A percentile compares a stretch with the other conserved stretches of the same genome.
Evolutionary conservation across 1,140 invertebrate genomes (phyloP).

Genomic region (Apis laboriosa): DNA sequence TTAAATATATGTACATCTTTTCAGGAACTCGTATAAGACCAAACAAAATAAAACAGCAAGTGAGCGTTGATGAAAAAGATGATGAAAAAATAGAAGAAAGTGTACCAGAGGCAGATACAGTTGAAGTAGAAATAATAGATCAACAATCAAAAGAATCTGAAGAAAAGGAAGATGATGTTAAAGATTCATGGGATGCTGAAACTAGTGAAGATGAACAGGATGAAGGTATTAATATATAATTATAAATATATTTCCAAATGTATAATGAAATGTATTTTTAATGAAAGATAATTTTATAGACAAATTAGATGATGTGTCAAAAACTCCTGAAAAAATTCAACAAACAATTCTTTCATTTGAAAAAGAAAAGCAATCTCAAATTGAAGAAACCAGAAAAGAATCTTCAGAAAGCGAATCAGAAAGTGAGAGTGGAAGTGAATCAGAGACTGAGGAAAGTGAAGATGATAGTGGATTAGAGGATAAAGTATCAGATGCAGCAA

Average conservation of each 20-base stretch:
- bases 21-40: conserved; percentile 86
- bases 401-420: conserved; percentile 82
- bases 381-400: conserved; percentile 78
- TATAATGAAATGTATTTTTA: not conserved
- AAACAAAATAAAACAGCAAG: conserved; percentile 83
- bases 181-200: conserved; percentile 93
- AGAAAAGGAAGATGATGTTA: conserved; percentile 84
- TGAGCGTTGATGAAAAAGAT: conserved; percentile 76
- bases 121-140: conserved; percentile 83
- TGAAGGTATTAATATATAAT: conserved; percentile 62
- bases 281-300: conserved; percentile 51
- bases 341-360: conserved; percentile 1
- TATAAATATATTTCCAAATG: not conserved
- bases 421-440: conserved; percentile 79
- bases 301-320: conserved; percentile 74
- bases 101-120: conserved; percentile 78
- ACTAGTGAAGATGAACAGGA: conserved; percentile 85
- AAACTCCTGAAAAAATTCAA: conserved; percentile 41
- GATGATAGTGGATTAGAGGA: conserved; percentile 80
- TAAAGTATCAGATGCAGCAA: conserved; percentile 84
- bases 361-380: conserved; percentile 46
- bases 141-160: conserved; percentile 77
- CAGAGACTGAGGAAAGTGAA: conserved; percentile 82
- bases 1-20: conserved; percentile 7
- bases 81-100: conserved; percentile 81